Base-by-base conservation (phyloP, 1,140 invertebrate species). In the Panagrolaimus sp. region DNA sequence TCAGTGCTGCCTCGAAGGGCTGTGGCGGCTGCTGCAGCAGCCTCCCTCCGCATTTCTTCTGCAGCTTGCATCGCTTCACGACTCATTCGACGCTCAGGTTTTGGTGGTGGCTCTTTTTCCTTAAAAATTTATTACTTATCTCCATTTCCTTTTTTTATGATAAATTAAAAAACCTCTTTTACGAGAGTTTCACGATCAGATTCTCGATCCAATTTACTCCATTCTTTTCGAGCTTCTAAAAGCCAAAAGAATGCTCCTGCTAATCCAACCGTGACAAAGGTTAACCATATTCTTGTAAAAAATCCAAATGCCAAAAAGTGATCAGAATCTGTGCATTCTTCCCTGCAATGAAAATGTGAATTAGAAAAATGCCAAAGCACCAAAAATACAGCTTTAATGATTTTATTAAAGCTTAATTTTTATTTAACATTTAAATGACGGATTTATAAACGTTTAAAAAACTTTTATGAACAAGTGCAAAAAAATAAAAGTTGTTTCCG, bases 271-370 rank as follows among this genome's bases (percentile, higher is more conserved):
- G 73, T 64, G 14, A 55, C 67, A 6, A 62, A 38, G 9, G 71
- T 67, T 15, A 74, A 43, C 43, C 65, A 63, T n/a, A 70, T 44
- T 28, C 73, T 66, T 17, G 66, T 74, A 21, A 74, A 74, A 26
- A 45, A 47, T 15, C 65, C 65, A 32, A 74, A 69, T 6, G 52
- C 67, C 43, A 80, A 63, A 46, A 76, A 75, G 62, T 79, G 76
- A 26, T 81, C 77, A n/a, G 67, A 43, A 21, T 71, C 71, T 8
- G 72, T 69, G 38, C 78, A 80, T 58, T 81, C 77, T 65, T 80
- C 78, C 78, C 32, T 38, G 32, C 7, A 38, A 38, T 7, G 70
- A 76, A 47, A 75, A 70, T n/a, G n/a, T n/a, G n/a, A n/a, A n/a
- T n/a, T n/a, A 38, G 7, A 38, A 38, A 38, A 38, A 7, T n/a